Evolutionary conservation across 37 sponge, comb jelly and placozoan species (phyloP).

Genomic region (Geodia barretti): DNA sequence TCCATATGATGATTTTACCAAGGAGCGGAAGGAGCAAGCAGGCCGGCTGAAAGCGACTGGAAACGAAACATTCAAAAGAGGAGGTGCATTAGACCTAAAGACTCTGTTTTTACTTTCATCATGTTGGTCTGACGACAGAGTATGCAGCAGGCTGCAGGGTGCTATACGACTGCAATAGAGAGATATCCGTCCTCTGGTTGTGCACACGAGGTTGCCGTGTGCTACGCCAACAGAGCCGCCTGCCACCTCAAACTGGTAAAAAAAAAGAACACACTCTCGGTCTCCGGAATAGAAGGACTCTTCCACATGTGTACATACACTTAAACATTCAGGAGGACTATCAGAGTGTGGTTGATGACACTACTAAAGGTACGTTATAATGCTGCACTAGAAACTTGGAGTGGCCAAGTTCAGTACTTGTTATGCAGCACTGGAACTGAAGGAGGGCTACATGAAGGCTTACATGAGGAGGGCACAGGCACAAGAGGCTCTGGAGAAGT

Average conservation of each 20-base stretch:
- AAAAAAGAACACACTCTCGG: not conserved
- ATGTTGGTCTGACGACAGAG: too few relatives aligned
- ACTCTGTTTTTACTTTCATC: too few relatives aligned
- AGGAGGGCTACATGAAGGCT: constrained; percentile 82
- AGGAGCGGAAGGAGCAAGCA: constrained; percentile 65
- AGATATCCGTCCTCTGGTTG: constrained; percentile 52
- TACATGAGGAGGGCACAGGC: constrained; percentile 81
- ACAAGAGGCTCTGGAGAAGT: constrained; percentile 84
- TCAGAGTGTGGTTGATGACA: constrained; percentile 70
- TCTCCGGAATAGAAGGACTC: not conserved
- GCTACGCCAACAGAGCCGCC: constrained; percentile 84
- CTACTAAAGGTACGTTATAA: constrained; percentile 62
- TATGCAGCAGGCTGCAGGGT: constrained; percentile 56
- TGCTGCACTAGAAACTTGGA: not conserved
- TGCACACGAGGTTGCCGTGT: constrained; percentile 65
- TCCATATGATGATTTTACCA: not conserved
- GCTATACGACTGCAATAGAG: constrained; percentile 66
- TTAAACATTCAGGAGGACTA: constrained; percentile 34
- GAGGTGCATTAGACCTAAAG: too few relatives aligned
- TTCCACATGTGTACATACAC: not conserved
- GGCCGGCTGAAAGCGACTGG: constrained; percentile 53
- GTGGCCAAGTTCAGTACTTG: not conserved
- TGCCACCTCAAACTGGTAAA: constrained; percentile 75
- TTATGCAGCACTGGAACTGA: constrained; percentile 66
- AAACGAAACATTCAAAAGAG: constrained; percentile 62